Percentiles rank a stretch among this genome's conserved stretches.
These are phyloP conservation scores for Penaeus indicus DNA, from an alignment of 1,140 invertebrate genomes.

Conservation along the genomic window DNA sequence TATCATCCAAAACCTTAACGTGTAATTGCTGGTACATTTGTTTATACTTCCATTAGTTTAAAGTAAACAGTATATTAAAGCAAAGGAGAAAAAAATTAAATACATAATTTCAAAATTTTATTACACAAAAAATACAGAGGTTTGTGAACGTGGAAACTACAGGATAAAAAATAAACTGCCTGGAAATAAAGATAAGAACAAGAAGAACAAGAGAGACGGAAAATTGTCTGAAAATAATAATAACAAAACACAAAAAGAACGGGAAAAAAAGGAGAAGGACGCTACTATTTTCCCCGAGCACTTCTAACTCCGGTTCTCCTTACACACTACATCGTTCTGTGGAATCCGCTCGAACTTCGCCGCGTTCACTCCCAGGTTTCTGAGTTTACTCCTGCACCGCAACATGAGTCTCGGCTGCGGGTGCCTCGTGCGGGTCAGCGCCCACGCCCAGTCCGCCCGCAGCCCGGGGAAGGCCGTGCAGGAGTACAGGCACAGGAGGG, in stretches of 20 bases:
- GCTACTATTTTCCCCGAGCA: neutral
- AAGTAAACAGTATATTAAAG: too few relatives aligned
- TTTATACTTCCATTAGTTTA: too few relatives aligned
- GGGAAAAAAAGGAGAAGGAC: neutral
- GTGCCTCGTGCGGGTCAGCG: constrained; percentile 4
- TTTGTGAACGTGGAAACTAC: too few relatives aligned
- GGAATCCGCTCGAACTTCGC: constrained; percentile 34
- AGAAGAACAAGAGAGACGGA: too few relatives aligned
- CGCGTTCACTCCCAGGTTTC: constrained; percentile 15
- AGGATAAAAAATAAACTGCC: too few relatives aligned
- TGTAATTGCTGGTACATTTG: too few relatives aligned
- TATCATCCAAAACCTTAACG: too few relatives aligned
- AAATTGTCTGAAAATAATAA: too few relatives aligned
- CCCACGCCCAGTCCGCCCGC: constrained; percentile 51
- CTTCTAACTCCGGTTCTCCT: neutral
- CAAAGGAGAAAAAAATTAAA: too few relatives aligned
- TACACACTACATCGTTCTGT: constrained; percentile 2
- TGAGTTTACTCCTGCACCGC: constrained; percentile 19
- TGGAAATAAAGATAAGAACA: too few relatives aligned
- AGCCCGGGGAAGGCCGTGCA: constrained; percentile 39
- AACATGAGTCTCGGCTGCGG: constrained; percentile 1
- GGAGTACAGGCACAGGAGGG: constrained; percentile 44
- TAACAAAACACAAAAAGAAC: constrained; percentile 59
- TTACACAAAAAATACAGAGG: too few relatives aligned
- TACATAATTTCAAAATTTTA: too few relatives aligned